phyloP scores from a whole-genome alignment of 2,797 vertebrate species.

The Sandelia bainsii region DNA sequence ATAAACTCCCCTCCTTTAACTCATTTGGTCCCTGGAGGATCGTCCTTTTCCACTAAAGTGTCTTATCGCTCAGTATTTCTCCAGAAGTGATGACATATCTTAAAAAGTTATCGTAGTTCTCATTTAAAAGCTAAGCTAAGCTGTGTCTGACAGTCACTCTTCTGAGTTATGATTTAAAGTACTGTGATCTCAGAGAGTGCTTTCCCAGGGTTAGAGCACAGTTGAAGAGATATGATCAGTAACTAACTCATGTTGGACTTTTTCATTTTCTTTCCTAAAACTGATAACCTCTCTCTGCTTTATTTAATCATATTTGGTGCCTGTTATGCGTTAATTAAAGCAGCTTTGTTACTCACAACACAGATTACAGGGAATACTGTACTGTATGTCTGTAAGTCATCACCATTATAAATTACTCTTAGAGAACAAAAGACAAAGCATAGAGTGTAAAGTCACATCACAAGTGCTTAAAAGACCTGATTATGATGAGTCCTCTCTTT shows the following conservation, averaged over 20 bases:
- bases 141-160: constrained; percentile 54
- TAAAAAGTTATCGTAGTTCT: constrained; percentile 51
- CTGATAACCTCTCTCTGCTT: constrained; percentile 10
- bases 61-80: constrained; percentile 60
- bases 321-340: constrained; percentile 34
- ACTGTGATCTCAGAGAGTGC: constrained; percentile 32
- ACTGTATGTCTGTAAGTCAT: constrained; percentile 33
- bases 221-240: constrained; percentile 58
- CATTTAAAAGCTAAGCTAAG: constrained; percentile 57
- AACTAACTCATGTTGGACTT: constrained; percentile 49
- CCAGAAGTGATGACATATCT: constrained; percentile 55
- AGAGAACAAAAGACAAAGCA: constrained; percentile 43
- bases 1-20: constrained; percentile 74
- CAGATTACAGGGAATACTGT: constrained; percentile 10
- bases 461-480: constrained; percentile 33
- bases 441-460: constrained; percentile 49
- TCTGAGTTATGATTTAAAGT: constrained; percentile 55
- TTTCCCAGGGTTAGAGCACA: constrained; percentile 62
- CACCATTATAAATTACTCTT: constrained; percentile 39
- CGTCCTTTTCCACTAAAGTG: constrained; percentile 47
- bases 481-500: constrained; percentile 43
- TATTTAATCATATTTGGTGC: constrained; percentile 15
- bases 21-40: constrained; percentile 67
- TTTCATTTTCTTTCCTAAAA: constrained; percentile 41
- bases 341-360: constrained; percentile 28